Evolutionary conservation across 2,888 invertebrate species (phyloP).

Genomic region (Blera fallax): DNA sequence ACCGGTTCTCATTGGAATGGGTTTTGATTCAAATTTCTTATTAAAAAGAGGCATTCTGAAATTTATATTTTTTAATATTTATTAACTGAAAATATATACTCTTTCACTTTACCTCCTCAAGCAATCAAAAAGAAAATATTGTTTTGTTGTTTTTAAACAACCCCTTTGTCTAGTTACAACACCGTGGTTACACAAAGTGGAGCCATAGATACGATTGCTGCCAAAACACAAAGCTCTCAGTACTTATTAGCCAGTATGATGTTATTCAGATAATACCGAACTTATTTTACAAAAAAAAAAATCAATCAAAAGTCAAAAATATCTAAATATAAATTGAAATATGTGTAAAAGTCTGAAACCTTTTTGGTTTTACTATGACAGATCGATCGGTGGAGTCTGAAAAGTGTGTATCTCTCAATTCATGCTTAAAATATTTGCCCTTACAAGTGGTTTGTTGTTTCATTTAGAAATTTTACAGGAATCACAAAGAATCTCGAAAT

Average conservation of each 20-base stretch:
- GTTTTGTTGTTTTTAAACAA: neutral
- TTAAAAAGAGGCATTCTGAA: constrained; percentile 79
- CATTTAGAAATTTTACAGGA: constrained; percentile 49
- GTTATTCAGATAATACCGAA: neutral
- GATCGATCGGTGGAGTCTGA: constrained; percentile 19
- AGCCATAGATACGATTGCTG: constrained; percentile 33
- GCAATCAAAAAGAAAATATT: neutral
- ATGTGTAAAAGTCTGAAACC: constrained; percentile 9
- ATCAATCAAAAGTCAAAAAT: constrained; percentile 3
- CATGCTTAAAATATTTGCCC: neutral
- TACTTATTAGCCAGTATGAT: neutral
- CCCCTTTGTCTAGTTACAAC: neutral
- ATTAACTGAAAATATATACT: neutral
- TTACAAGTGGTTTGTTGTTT: neutral
- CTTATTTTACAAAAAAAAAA: neutral
- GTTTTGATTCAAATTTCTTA: constrained; percentile 80
- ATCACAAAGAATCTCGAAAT: constrained; percentile 65
- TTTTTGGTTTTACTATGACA: constrained; percentile 53
- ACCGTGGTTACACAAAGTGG: constrained; percentile 7
- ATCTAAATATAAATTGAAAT: constrained; percentile 15
- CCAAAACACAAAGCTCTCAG: constrained; percentile 37
- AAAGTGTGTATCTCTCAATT: constrained; percentile 1
- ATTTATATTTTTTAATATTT: neutral
- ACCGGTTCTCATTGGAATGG: constrained; percentile 77
- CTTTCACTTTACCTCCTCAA: neutral